A percentile compares a stretch with the other conserved stretches of the same genome.
Conservation (phyloP, 2,113 vertebrate genomes). For the Camelus bactrianus region DNA sequence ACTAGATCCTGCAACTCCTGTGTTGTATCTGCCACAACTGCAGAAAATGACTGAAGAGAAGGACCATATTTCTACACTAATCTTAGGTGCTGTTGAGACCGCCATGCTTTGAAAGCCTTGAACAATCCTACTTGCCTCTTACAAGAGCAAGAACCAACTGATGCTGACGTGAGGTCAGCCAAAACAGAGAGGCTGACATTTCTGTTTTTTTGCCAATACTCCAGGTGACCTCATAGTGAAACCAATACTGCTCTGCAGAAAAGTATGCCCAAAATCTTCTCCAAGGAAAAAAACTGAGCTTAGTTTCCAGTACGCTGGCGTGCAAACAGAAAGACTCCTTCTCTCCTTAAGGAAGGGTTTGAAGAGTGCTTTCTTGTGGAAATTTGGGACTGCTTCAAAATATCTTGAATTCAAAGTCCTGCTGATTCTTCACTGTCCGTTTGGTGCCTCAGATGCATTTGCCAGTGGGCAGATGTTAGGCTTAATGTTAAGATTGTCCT, state of each 20-base stretch:
- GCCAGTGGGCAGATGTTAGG: neutral
- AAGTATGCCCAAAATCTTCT: conserved; percentile 34
- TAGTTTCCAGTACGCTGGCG: conserved; percentile 15
- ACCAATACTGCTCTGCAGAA: conserved; percentile 11
- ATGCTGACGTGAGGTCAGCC: conserved; percentile 4
- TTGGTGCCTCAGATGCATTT: neutral
- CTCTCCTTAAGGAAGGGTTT: conserved; percentile 24
- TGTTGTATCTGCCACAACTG: neutral
- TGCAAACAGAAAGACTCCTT: conserved; percentile 18
- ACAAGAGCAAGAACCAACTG: conserved; percentile 21
- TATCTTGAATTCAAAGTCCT: conserved; percentile 45
- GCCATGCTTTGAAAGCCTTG: neutral
- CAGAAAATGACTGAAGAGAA: neutral
- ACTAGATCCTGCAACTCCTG: neutral
- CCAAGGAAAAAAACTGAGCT: neutral
- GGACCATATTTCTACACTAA: neutral
- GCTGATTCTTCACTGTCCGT: neutral
- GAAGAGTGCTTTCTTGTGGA: conserved; percentile 53
- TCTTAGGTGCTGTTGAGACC: neutral
- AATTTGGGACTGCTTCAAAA: conserved; percentile 42
- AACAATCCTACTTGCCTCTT: conserved; percentile 24
- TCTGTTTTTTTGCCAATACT: conserved; percentile 28
- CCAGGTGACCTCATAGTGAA: conserved; percentile 46
- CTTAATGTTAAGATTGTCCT: neutral
- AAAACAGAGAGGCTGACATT: conserved; percentile 23